Percentiles rank a stretch among this genome's conserved stretches.
phyloP scores from a whole-genome alignment of 2,888 invertebrate genomes.

The Plagodis pulveraria region DNA sequence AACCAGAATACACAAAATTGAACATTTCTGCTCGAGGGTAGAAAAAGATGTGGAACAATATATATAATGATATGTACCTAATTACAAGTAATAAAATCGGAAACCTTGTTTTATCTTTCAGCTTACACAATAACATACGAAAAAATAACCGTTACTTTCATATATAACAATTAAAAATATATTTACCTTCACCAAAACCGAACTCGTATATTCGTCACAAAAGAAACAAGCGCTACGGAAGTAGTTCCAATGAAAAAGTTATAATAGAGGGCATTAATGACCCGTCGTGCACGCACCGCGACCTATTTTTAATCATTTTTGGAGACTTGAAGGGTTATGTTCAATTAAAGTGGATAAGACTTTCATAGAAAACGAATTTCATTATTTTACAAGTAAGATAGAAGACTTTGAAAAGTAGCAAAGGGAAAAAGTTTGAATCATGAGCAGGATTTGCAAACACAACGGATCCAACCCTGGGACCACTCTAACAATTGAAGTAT shows the following conservation, averaged over 20 bases:
- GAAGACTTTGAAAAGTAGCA: too few species aligned
- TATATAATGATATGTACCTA: too few species aligned
- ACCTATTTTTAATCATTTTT: constrained; percentile 84
- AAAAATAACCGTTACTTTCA: constrained; percentile 6
- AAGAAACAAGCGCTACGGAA: constrained; percentile 34
- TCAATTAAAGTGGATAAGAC: constrained; percentile 46
- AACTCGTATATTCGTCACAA: constrained; percentile 17
- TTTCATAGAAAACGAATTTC: constrained; percentile 18
- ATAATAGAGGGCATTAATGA: constrained; percentile 64
- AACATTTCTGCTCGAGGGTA: too few species aligned
- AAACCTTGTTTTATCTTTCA: constrained; percentile 25
- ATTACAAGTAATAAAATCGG: constrained; percentile 21
- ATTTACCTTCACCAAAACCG: constrained; percentile 19
- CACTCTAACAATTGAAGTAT: too few species aligned
- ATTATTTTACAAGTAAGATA: neutral
- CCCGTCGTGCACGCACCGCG: constrained; percentile 71
- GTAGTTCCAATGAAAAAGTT: constrained; percentile 59
- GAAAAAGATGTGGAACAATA: too few species aligned
- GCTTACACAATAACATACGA: too few species aligned
- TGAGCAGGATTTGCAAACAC: neutral
- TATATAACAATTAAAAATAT: constrained; percentile 32
- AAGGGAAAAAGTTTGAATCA: constrained; percentile 15
- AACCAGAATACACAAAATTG: too few species aligned
- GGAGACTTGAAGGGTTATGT: constrained; percentile 68
- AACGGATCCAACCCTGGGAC: too few species aligned